Base-by-base conservation (phyloP, 2,888 invertebrate species). In the Falcaria lacertinaria region DNA sequence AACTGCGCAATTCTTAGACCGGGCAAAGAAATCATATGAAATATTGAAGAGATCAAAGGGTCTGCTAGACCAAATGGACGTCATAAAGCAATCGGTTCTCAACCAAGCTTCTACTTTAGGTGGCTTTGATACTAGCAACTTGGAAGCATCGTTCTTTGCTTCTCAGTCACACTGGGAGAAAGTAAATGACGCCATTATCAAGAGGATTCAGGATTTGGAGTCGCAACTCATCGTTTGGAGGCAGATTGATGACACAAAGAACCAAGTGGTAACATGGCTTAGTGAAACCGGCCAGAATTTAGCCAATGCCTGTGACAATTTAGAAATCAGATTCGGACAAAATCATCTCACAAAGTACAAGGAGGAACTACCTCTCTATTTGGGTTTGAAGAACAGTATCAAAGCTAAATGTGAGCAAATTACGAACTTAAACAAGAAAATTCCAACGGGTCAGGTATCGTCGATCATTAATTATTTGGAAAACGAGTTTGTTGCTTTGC, bases 211-310 rank as follows among this genome's bases (percentile, higher is more conserved):
- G 74, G 93, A 93, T 42, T 91, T 95, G 39, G 98, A 98, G 80
- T 95, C 96, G 0, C 97, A 98, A 78, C 90, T 94, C 0, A 94
- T 96, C n/a, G 94, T 97, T 41, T 98, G 97, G 97, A 94, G 96
- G 63, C 97, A 97, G 74, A 94, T 98, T 28, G 95, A 96, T 57
- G 95, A 96, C 46, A 93, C 94, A 0, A 96, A 96, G 69, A 94
- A 94, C 51, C 96, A 96, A 70, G 88, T 98, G 2, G 82, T 94
- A 0, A 91, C 93, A 15, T 98, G 98, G 98, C 72, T 97, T 4
- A 92, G 92, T 46, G 94, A 95, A 69, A 97, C 95, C 15, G 95
- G 95, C 44, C 93, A 94, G 57, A 92, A 92, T 28, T 86, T 98
- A 3, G 92, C 93, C 36, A 93, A 93, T 56, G 94, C 96, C 17